Conservation (phyloP, 2,888 invertebrate genomes). For the Neoaliturus tenellus region DNA sequence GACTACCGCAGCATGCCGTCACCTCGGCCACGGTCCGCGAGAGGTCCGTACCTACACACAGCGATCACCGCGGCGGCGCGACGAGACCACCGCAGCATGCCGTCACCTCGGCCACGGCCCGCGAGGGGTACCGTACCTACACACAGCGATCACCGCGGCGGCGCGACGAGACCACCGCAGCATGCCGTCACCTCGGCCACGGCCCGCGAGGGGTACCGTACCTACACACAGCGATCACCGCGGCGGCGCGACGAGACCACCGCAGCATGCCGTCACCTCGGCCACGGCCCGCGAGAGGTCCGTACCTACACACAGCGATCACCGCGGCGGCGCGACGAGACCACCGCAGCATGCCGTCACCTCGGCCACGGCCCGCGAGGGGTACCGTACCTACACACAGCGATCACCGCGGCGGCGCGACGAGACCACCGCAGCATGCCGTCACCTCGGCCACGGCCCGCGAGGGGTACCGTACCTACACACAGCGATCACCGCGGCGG, state of each 20-base stretch:
- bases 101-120: neutral
- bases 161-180: slow-evolving; percentile 38
- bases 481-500: neutral
- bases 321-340: neutral
- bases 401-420: neutral
- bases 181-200: neutral
- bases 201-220: neutral
- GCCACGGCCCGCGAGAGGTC: neutral
- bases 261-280: neutral
- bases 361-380: neutral
- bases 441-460: neutral
- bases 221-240: neutral
- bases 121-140: slow-evolving; percentile 3
- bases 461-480: neutral
- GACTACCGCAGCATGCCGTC: slow-evolving; percentile 6
- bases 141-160: neutral
- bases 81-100: neutral
- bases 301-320: neutral
- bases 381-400: neutral
- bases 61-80: neutral
- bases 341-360: neutral
- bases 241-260: slow-evolving; percentile 20
- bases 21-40: neutral
- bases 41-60: no score
- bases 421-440: neutral